phyloP scores from a whole-genome alignment of 2,113 vertebrate genomes.

The Enhydra lutris region DNA sequence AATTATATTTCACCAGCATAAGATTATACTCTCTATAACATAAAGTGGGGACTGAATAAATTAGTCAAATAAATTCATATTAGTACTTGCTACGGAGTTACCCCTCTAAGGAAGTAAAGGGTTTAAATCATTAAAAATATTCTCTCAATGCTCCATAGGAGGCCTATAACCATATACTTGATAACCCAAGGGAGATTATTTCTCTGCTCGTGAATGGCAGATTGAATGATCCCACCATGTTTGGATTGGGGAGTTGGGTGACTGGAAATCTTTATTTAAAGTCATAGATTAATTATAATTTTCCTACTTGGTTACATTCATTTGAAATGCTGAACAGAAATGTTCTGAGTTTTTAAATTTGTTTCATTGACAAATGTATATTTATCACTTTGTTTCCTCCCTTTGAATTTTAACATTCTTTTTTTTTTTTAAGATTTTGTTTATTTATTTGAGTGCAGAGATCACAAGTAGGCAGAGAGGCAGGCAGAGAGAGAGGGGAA shows the following conservation, averaged over 20 bases:
- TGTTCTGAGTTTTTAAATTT: not conserved
- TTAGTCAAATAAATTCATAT: not conserved
- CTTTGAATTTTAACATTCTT: not conserved
- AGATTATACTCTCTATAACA: not conserved
- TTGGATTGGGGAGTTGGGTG: not conserved
- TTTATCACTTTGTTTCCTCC: not conserved
- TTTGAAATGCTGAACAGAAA: not conserved
- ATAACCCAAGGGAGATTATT: not conserved
- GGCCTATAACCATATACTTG: rapidly evolving
- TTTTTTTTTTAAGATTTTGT: not conserved
- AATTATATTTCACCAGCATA: not conserved
- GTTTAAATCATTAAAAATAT: not conserved
- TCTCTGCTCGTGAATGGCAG: not conserved
- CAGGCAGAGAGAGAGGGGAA: too few relatives aligned
- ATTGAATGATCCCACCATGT: not conserved
- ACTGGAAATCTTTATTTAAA: not conserved
- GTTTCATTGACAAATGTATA: not conserved
- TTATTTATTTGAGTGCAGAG: too few relatives aligned
- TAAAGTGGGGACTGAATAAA: not conserved
- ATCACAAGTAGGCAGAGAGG: too few relatives aligned
- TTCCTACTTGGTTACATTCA: not conserved
- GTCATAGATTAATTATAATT: not conserved
- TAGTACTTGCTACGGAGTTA: not conserved
- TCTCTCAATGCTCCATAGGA: not conserved
- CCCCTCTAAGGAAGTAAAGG: not conserved